Evolutionary conservation across 1,140 invertebrate species (phyloP).

Genomic region (Diorhabda elongata): DNA sequence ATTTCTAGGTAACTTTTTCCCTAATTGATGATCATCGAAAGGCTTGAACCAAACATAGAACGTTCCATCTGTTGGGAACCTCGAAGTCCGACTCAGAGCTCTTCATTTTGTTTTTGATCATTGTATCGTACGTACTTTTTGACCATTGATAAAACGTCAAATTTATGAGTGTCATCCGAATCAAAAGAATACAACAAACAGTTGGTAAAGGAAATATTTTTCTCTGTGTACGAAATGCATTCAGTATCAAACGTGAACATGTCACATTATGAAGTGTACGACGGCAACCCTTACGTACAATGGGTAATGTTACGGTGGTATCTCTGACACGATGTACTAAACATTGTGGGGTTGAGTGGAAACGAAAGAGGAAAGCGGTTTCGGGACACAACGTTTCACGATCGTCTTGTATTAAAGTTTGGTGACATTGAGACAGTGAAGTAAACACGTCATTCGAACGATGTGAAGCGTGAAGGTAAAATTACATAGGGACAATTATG

Average conservation of each 20-base stretch:
- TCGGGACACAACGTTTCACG: neutral
- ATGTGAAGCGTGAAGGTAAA: neutral
- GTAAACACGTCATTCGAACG: neutral
- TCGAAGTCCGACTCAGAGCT: no score
- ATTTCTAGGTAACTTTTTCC: no score
- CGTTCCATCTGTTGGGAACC: no score
- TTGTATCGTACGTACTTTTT: no score
- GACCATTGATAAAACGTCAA: no score
- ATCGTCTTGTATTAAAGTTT: constrained; percentile 2
- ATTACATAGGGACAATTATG: neutral
- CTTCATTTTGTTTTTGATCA: no score
- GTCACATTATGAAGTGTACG: neutral
- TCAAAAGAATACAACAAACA: no score
- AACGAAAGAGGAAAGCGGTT: constrained; percentile 1
- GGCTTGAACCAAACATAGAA: no score
- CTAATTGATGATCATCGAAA: no score
- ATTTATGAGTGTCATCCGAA: no score
- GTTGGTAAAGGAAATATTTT: neutral
- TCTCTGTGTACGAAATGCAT: neutral
- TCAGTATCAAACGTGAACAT: neutral
- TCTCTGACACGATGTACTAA: constrained; percentile 1
- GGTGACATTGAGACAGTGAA: neutral
- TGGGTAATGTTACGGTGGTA: neutral
- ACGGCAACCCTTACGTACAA: neutral
- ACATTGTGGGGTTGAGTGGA: neutral